Evolutionary conservation across 2,797 vertebrate species (phyloP).

Genomic region (Lacerta viridis): DNA sequence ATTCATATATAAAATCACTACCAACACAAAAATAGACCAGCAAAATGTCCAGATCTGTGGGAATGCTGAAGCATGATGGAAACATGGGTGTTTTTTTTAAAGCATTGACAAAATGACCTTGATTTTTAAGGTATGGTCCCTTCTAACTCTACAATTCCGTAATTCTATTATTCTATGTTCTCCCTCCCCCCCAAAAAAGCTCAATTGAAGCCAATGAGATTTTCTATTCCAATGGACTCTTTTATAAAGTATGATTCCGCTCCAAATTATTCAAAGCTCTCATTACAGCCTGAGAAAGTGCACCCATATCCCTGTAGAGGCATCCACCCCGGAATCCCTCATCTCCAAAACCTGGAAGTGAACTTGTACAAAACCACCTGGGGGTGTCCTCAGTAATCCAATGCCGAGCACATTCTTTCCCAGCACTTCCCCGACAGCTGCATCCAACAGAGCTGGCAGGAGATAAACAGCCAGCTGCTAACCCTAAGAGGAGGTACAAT

Average conservation of each 20-base stretch:
- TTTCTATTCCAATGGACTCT: background rate
- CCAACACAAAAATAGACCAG: too few relatives aligned
- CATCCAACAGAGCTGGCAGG: slow-evolving; percentile 59
- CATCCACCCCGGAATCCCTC: background rate
- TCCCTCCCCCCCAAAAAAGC: background rate
- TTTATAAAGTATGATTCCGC: background rate
- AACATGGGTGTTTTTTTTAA: background rate
- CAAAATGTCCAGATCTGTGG: background rate
- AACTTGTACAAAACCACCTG: slow-evolving; percentile 8
- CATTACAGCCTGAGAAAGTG: slow-evolving; percentile 8
- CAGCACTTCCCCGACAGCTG: slow-evolving; percentile 63
- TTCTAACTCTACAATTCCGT: too few relatives aligned
- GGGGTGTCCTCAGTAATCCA: slow-evolving; percentile 7
- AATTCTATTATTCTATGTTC: too few relatives aligned
- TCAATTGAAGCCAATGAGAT: background rate
- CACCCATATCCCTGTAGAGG: background rate
- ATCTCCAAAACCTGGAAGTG: slow-evolving; percentile 16
- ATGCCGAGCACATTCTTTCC: slow-evolving; percentile 61
- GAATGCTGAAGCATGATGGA: background rate
- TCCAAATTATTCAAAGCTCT: background rate
- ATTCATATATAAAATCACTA: too few relatives aligned
- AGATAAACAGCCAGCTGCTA: slow-evolving; percentile 67
- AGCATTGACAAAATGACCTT: background rate
- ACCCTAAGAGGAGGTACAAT: slow-evolving; percentile 49
- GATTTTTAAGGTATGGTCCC: background rate